phyloP scores from a whole-genome alignment of 2,797 vertebrate genomes.

The Phoeniculus purpureus region DNA sequence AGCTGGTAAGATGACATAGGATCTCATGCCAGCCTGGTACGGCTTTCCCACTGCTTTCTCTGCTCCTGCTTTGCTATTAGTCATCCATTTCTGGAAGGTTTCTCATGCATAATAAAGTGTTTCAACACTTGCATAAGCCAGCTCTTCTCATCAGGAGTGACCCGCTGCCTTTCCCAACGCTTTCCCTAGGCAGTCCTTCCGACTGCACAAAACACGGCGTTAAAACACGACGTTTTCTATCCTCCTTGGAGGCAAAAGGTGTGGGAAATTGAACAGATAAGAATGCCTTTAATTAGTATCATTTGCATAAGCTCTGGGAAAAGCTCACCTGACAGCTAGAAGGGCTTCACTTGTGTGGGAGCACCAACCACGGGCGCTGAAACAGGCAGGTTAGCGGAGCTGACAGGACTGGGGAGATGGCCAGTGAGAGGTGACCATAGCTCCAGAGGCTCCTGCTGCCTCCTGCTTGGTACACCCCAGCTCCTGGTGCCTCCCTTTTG shows the following conservation, averaged over 20 bases:
- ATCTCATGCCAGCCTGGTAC: slow-evolving; percentile 57
- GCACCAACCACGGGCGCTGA: neutral
- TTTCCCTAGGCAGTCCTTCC: slow-evolving; percentile 63
- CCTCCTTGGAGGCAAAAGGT: slow-evolving; percentile 60
- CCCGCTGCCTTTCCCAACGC: slow-evolving; percentile 48
- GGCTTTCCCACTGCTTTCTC: slow-evolving; percentile 57
- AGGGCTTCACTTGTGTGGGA: slow-evolving; percentile 42
- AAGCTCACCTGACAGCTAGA: slow-evolving; percentile 60
- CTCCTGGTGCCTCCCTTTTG: neutral
- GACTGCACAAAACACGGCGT: neutral
- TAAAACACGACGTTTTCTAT: slow-evolving; percentile 61
- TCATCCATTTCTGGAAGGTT: slow-evolving; percentile 69
- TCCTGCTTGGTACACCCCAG: neutral
- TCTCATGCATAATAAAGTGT: slow-evolving; percentile 65
- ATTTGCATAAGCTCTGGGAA: slow-evolving; percentile 68
- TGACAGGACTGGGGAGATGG: neutral
- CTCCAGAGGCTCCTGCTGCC: neutral
- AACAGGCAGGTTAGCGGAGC: neutral
- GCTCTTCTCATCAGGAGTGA: slow-evolving; percentile 52
- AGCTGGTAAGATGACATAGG: slow-evolving; percentile 64
- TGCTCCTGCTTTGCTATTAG: slow-evolving; percentile 51
- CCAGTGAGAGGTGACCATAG: neutral
- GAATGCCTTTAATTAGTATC: slow-evolving; percentile 62
- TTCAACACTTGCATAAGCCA: slow-evolving; percentile 55
- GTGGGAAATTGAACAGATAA: slow-evolving; percentile 65